phyloP scores from a whole-genome alignment of 2,888 invertebrate species.

The Tubulanus polymorphus region DNA sequence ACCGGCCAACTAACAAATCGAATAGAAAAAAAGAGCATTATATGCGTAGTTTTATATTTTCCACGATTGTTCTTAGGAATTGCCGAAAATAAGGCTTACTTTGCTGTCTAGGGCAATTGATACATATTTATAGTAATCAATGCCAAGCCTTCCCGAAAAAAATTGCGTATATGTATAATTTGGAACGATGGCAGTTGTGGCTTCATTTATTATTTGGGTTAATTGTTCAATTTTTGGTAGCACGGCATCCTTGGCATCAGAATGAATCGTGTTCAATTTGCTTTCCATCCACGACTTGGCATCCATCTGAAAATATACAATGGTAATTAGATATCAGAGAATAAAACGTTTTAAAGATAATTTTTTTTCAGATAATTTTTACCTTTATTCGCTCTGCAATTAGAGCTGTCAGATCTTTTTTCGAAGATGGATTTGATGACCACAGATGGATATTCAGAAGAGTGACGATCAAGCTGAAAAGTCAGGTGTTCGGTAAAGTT shows the following conservation, averaged over 20 bases:
- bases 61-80: background rate
- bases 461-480: too few relatives aligned
- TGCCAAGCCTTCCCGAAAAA: conserved; percentile 31
- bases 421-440: background rate
- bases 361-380: background rate
- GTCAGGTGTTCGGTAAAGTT: too few relatives aligned
- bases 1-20: conserved; percentile 27
- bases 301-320: conserved; percentile 23
- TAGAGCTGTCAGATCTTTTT: conserved; percentile 24
- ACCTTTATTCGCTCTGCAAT: conserved; percentile 30
- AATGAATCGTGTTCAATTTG: conserved; percentile 21
- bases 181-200: conserved; percentile 28
- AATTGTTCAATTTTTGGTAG: conserved; percentile 31
- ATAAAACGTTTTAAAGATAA: background rate
- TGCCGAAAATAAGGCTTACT: conserved; percentile 21
- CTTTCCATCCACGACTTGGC: conserved; percentile 26
- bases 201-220: conserved; percentile 25
- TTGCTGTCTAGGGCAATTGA: conserved; percentile 36
- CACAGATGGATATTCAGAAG: too few relatives aligned
- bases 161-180: conserved; percentile 30
- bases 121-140: conserved; percentile 39
- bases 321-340: too few relatives aligned
- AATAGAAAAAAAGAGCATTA: background rate
- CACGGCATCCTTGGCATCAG: conserved; percentile 33
- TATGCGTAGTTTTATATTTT: background rate